Percentiles rank a stretch among this genome's conserved stretches.
These are phyloP conservation scores for Furcula furcula DNA, from an alignment of 2,888 invertebrate genomes.

Conservation along the genomic window DNA sequence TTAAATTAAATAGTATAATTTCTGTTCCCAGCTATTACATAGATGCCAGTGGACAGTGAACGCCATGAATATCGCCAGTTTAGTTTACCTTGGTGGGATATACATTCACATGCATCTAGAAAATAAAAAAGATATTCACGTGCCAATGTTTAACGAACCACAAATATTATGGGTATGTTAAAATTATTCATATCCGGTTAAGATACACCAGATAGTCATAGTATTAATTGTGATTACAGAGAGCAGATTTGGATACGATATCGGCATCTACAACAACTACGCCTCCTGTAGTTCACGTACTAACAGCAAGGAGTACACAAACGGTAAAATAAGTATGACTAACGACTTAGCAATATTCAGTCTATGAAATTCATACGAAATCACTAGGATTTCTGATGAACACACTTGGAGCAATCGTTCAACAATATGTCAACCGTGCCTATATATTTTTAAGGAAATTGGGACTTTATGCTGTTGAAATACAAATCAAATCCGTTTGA, in stretches of 20 bases:
- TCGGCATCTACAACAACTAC: constrained; percentile 26
- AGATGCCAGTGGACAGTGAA: constrained; percentile 9
- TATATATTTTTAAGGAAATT: too few species aligned
- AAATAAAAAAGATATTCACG: background rate
- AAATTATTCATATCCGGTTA: background rate
- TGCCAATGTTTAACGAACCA: background rate
- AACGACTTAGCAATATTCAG: too few species aligned
- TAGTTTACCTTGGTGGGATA: background rate
- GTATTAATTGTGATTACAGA: constrained; percentile 9
- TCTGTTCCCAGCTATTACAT: constrained; percentile 7
- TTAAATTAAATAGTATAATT: too few species aligned
- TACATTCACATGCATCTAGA: constrained; percentile 4
- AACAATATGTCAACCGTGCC: too few species aligned
- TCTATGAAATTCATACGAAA: too few species aligned
- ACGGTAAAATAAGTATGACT: constrained; percentile 12
- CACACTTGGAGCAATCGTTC: too few species aligned
- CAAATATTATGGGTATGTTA: constrained; percentile 3
- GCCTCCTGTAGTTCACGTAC: constrained; percentile 22
- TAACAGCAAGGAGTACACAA: constrained; percentile 27
- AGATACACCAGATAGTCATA: background rate
- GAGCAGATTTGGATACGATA: constrained; percentile 21
- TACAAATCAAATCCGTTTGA: too few species aligned
- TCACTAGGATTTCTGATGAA: too few species aligned
- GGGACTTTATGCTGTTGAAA: too few species aligned
- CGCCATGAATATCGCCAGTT: constrained; percentile 6